Evolutionary conservation across 2,888 invertebrate genomes (phyloP).

Genomic region (Periphyllus acericola): DNA sequence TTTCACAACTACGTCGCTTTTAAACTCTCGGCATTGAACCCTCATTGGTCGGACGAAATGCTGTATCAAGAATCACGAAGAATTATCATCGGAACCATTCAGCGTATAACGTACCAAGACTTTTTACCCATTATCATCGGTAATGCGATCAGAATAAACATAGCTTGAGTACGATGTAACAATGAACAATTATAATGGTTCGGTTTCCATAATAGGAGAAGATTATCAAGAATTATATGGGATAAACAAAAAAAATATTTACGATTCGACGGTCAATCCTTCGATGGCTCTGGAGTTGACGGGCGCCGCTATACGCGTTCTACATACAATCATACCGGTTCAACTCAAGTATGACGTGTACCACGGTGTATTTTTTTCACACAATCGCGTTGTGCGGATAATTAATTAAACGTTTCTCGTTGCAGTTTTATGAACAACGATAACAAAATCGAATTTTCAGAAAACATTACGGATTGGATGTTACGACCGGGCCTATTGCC

Average conservation of each 20-base stretch:
- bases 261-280: slow-evolving; percentile 85
- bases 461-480: slow-evolving; percentile 62
- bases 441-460: slow-evolving; percentile 11
- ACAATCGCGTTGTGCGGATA: background rate
- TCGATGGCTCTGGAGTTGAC: slow-evolving; percentile 89
- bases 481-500: slow-evolving; percentile 52
- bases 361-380: background rate
- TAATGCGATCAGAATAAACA: slow-evolving; percentile 65
- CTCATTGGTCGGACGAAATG: slow-evolving; percentile 77
- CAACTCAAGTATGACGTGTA: slow-evolving; percentile 37
- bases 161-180: too few relatives aligned
- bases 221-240: slow-evolving; percentile 40
- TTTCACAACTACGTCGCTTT: slow-evolving; percentile 83
- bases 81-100: slow-evolving; percentile 78
- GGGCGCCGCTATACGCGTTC: slow-evolving; percentile 89
- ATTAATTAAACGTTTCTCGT: background rate
- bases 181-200: too few relatives aligned
- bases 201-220: background rate
- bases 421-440: slow-evolving; percentile 61
- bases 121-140: slow-evolving; percentile 81
- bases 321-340: slow-evolving; percentile 76
- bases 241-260: slow-evolving; percentile 78
- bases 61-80: slow-evolving; percentile 79
- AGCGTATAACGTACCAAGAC: slow-evolving; percentile 82
- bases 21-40: slow-evolving; percentile 74